These are phyloP conservation scores for Drosophila colorata DNA, from an alignment of 2,888 invertebrate species.

Conservation along the genomic window DNA sequence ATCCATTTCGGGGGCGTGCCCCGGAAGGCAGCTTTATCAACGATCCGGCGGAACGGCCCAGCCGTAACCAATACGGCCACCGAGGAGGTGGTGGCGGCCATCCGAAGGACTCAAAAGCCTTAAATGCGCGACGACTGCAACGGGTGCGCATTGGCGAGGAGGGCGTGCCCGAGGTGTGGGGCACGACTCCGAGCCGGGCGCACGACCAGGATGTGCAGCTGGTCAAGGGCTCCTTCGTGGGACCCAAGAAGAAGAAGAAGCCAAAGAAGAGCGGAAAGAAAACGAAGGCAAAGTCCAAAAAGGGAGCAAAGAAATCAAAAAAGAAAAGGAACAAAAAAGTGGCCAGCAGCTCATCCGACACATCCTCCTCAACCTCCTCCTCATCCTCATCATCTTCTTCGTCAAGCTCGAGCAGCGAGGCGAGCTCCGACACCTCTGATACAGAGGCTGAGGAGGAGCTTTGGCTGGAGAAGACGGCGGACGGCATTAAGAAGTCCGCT, in stretches of 20 bases:
- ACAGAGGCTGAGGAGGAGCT: conserved; percentile 86
- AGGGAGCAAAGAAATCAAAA: conserved; percentile 79
- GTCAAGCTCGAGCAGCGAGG: conserved; percentile 55
- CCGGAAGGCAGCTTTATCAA: conserved; percentile 69
- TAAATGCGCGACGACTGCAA: conserved; percentile 90
- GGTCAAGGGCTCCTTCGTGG: conserved; percentile 69
- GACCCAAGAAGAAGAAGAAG: conserved; percentile 71
- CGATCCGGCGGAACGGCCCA: conserved; percentile 62
- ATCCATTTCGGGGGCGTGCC: conserved; percentile 73
- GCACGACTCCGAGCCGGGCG: conserved; percentile 89
- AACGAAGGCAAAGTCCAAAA: conserved; percentile 34
- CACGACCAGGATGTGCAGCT: conserved; percentile 81
- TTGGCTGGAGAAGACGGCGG: conserved; percentile 90
- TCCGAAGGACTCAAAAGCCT: conserved; percentile 85
- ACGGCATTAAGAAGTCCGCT: conserved; percentile 85
- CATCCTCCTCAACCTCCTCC: conserved; percentile 44
- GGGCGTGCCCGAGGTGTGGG: conserved; percentile 90
- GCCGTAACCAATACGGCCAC: conserved; percentile 35
- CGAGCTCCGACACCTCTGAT: conserved; percentile 69
- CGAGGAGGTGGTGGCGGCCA: conserved; percentile 47
- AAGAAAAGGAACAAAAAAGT: conserved; percentile 86
- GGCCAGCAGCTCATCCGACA: conserved; percentile 74
- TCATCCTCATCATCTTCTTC: conserved; percentile 29
- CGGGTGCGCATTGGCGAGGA: conserved; percentile 90
- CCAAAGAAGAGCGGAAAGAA: conserved; percentile 56